Conservation (phyloP, 2,113 vertebrate genomes). For the Hystrix brachyura region DNA sequence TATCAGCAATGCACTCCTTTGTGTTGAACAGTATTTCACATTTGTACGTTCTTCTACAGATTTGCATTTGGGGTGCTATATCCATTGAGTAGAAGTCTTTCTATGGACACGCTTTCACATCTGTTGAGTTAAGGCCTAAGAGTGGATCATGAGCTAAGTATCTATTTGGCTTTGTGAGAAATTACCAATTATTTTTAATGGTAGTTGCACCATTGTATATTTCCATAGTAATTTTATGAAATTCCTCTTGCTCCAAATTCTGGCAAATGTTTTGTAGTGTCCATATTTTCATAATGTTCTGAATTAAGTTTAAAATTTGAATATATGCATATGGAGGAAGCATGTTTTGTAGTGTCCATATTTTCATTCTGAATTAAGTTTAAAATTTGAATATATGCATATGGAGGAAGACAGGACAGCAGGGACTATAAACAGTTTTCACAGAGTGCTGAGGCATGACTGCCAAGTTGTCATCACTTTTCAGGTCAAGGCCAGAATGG, state of each 20-base stretch:
- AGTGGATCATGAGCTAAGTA: not conserved
- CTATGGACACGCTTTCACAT: not conserved
- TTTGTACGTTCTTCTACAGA: not conserved
- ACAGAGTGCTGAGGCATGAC: not conserved
- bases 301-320: slow-evolving; percentile 1
- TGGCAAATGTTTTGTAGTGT: not conserved
- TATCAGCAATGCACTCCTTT: not conserved
- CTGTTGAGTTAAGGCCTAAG: not conserved
- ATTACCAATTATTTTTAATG: not conserved
- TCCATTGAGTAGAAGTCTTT: not conserved
- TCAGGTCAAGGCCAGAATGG: not conserved
- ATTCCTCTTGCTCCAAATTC: not conserved
- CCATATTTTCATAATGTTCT: not conserved
- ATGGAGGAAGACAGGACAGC: not conserved
- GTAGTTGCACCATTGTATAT: not conserved
- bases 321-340: not conserved
- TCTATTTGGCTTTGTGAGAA: not conserved
- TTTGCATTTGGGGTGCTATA: not conserved
- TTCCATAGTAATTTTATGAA: not conserved
- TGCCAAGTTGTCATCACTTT: not conserved
- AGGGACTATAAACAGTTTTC: not conserved
- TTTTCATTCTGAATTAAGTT: not conserved
- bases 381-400: not conserved
- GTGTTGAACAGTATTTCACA: not conserved
- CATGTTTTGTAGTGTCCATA: not conserved